A percentile compares a stretch with the other conserved stretches of the same genome.
phyloP scores from a whole-genome alignment of 1,140 invertebrate species.

The Goniozus legneri region DNA sequence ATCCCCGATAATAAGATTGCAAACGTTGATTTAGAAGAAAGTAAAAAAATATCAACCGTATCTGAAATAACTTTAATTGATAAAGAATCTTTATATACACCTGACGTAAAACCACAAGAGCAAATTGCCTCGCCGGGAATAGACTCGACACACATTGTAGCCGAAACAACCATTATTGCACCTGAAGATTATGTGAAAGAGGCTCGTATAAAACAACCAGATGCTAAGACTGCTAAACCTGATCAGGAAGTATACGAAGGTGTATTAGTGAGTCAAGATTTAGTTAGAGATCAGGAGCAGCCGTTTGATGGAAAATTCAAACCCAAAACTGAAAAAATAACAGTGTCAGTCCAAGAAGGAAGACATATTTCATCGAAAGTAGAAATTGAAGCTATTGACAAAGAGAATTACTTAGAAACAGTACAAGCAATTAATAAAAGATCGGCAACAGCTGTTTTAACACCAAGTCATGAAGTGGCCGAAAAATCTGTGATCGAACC shows the following conservation, averaged over 20 bases:
- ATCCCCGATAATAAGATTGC: conserved; percentile 38
- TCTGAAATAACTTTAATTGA: conserved; percentile 39
- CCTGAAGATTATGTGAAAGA: conserved; percentile 22
- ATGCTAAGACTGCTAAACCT: conserved; percentile 24
- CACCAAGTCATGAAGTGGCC: conserved; percentile 28
- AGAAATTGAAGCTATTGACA: conserved; percentile 40
- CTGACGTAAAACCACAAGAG: conserved; percentile 23
- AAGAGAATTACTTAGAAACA: conserved; percentile 36
- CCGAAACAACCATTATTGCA: conserved; percentile 23
- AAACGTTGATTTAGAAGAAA: conserved; percentile 38
- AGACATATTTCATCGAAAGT: conserved; percentile 40
- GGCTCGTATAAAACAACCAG: conserved; percentile 21
- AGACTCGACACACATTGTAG: conserved; percentile 25
- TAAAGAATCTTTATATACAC: conserved; percentile 34
- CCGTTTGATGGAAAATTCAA: conserved; percentile 38
- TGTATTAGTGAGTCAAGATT: conserved; percentile 43
- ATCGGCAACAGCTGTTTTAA: conserved; percentile 24
- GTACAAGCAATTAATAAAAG: conserved; percentile 22
- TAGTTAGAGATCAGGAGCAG: conserved; percentile 48
- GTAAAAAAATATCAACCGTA: conserved; percentile 26
- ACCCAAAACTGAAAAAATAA: conserved; percentile 31
- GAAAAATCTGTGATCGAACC: conserved; percentile 30
- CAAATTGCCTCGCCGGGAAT: conserved; percentile 24
- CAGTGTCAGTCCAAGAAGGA: conserved; percentile 40
- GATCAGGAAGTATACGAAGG: conserved; percentile 32